Percentiles rank a stretch among this genome's conserved stretches.
phyloP scores from a whole-genome alignment of 2,888 invertebrate species.

The Morpho achilles region DNA sequence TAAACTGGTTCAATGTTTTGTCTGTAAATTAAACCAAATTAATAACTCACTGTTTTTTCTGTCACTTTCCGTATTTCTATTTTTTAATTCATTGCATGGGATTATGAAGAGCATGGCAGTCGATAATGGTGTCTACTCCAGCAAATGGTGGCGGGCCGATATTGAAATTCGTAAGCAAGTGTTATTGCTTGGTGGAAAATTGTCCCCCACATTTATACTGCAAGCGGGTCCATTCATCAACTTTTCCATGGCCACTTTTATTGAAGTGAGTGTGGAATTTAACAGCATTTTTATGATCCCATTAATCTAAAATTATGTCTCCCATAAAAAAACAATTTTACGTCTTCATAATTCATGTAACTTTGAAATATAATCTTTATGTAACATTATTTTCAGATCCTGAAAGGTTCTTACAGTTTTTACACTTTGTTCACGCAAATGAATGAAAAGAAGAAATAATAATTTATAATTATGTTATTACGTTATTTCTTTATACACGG shows the following conservation, averaged over 20 bases:
- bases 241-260: slow-evolving; percentile 50
- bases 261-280: slow-evolving; percentile 41
- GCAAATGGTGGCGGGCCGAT: slow-evolving; percentile 54
- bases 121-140: slow-evolving; percentile 44
- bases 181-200: slow-evolving; percentile 46
- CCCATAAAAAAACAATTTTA: no score
- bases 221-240: slow-evolving; percentile 50
- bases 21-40: no score
- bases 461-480: background rate
- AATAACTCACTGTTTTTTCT: background rate
- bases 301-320: slow-evolving; percentile 3
- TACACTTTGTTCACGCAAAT: slow-evolving; percentile 53
- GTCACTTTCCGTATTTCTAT: no score
- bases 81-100: no score
- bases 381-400: slow-evolving; percentile 31
- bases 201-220: slow-evolving; percentile 37
- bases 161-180: slow-evolving; percentile 35
- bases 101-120: slow-evolving; percentile 40
- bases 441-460: slow-evolving; percentile 25
- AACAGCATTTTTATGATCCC: slow-evolving; percentile 3
- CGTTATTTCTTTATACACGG: no score
- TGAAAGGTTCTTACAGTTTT: slow-evolving; percentile 57
- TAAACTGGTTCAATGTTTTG: no score
- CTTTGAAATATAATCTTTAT: no score
- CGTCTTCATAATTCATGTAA: no score